Evolutionary conservation across 2,113 vertebrate species (phyloP).

Genomic region (Suricata suricatta): DNA sequence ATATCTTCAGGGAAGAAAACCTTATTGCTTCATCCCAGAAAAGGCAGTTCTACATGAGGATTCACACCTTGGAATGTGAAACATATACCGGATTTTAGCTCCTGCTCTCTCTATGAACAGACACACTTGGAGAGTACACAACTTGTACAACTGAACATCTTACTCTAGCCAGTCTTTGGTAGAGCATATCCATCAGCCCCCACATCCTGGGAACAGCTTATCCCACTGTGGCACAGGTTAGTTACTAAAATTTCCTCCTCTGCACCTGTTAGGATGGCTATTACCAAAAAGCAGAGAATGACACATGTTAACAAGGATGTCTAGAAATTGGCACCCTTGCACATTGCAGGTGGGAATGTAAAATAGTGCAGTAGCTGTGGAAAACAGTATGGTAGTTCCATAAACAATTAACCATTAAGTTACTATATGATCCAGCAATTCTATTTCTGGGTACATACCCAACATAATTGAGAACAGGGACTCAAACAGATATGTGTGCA

Average conservation of each 20-base stretch:
- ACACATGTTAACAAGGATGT: background rate
- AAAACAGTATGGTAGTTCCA: background rate
- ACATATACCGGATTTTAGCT: background rate
- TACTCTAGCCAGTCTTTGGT: background rate
- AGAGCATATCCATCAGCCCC: background rate
- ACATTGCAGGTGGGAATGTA: background rate
- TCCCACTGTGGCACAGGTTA: background rate
- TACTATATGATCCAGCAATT: background rate
- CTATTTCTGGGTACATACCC: background rate
- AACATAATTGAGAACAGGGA: background rate
- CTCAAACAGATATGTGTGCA: background rate
- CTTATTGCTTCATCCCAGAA: background rate
- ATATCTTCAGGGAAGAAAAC: background rate
- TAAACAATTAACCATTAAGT: background rate
- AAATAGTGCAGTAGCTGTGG: background rate
- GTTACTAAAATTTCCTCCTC: background rate
- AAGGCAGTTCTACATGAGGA: background rate
- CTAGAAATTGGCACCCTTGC: background rate
- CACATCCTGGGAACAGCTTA: background rate
- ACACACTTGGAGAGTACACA: background rate
- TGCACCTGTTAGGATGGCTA: background rate
- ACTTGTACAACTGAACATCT: background rate
- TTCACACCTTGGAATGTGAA: background rate
- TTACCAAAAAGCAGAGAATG: background rate
- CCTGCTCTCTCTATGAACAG: background rate